phyloP scores from a whole-genome alignment of 2,113 vertebrate species.

The Poicephalus gulielmi region DNA sequence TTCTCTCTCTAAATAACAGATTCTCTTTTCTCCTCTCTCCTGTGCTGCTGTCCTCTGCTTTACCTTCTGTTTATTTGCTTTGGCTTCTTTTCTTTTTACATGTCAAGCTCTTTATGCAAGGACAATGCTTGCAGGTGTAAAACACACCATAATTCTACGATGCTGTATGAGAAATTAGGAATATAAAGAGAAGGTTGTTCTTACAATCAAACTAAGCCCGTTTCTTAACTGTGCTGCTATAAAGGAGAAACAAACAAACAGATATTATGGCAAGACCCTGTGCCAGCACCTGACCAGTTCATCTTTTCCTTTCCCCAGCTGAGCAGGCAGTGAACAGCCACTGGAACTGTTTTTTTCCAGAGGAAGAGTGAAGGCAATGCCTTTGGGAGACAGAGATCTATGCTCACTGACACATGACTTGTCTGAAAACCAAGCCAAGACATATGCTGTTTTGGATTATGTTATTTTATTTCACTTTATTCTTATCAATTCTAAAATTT shows the following conservation, averaged over 20 bases:
- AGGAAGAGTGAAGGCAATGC: background rate
- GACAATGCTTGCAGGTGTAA: background rate
- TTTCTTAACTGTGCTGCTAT: background rate
- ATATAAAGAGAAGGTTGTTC: background rate
- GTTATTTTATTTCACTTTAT: conserved; percentile 3
- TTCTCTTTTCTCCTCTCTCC: background rate
- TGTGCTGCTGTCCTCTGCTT: background rate
- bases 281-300: background rate
- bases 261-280: background rate
- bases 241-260: background rate
- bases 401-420: background rate
- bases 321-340: background rate
- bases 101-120: background rate
- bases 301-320: background rate
- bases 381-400: background rate
- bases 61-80: conserved; percentile 14
- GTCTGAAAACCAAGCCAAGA: background rate
- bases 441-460: background rate
- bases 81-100: background rate
- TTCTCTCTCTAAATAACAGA: background rate
- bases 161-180: background rate
- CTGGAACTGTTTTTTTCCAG: background rate
- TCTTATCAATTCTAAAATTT: background rate
- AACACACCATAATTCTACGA: background rate
- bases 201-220: background rate